Base-by-base conservation (phyloP, 2,797 vertebrate genomes). In the Myotis vivesi region DNA sequence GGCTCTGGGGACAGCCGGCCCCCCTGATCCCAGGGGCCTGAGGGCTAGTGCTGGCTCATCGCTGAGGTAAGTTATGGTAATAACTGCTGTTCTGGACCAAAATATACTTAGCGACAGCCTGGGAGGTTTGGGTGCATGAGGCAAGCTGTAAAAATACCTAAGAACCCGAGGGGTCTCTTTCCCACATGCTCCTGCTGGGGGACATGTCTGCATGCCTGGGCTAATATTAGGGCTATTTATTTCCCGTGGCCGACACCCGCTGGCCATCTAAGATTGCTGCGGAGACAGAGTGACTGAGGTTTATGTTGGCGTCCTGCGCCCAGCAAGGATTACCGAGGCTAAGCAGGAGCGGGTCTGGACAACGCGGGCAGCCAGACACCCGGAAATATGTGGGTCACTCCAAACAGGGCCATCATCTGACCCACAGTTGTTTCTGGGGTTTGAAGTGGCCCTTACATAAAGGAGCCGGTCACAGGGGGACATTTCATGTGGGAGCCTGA, bases 201-300 rank as follows among this genome's bases (percentile, higher is more conserved):
- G 82, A 91, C 72, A 64, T 72, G 62, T 87, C 88, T 84, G 72
- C 92, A 72, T 1, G 17, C 94, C 96, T 92, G 69, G 83, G 93
- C 92, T 97, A 96, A 97, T 97, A 94, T 97, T 97, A 97, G 97
- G 97, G 72, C 89, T 91, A 88, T 93, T 97, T 97, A 91, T 95
- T 95, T 95, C 82, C 88, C 69, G 86, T 44, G 57, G 62, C 22
- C 94, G 92, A 85, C 68, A 69, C 96, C 92, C 57, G 71, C 93
- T 93, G 83, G 86, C 86, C 30, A 25, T 91, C 90, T 95, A 86
- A 93, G 91, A 94, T 91, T 84, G 90, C 83, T 71, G 51, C 91
- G n/a, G 83, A 93, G 95, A 94, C 46, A 75, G 89, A 92, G 87
- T 93, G 94, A 94, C 55, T 19, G 91, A 33, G 13, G 33, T 28